Evolutionary conservation across 2,888 invertebrate genomes (phyloP).

Genomic region (Nephrotoma appendiculata): DNA sequence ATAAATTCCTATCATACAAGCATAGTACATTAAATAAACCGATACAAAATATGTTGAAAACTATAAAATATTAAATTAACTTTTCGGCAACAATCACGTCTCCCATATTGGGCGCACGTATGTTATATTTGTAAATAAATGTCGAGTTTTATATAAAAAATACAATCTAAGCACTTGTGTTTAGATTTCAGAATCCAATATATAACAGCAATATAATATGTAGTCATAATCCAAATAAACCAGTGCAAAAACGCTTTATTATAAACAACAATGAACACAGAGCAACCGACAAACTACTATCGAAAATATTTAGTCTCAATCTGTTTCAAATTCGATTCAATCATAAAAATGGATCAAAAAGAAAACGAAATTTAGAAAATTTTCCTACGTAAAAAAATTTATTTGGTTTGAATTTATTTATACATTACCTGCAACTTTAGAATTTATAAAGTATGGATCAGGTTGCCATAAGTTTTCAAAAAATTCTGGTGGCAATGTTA

Average conservation of each 20-base stretch:
- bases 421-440: conserved; percentile 62
- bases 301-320: neutral
- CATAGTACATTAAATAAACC: neutral
- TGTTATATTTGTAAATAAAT: neutral
- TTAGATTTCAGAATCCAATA: neutral
- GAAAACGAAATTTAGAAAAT: neutral
- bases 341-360: neutral
- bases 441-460: conserved; percentile 71
- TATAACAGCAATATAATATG: neutral
- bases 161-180: neutral
- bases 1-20: neutral
- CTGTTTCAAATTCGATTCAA: neutral
- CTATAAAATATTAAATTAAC: neutral
- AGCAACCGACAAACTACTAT: neutral
- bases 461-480: conserved; percentile 80
- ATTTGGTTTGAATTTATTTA: neutral
- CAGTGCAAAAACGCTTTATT: neutral
- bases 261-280: neutral
- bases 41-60: neutral
- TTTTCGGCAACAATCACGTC: neutral
- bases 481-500: conserved; percentile 64
- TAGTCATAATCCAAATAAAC: neutral
- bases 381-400: neutral
- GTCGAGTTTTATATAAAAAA: neutral
- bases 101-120: neutral